These are phyloP conservation scores for Pandion haliaetus DNA, from an alignment of 2,113 vertebrate species.

Conservation along the genomic window DNA sequence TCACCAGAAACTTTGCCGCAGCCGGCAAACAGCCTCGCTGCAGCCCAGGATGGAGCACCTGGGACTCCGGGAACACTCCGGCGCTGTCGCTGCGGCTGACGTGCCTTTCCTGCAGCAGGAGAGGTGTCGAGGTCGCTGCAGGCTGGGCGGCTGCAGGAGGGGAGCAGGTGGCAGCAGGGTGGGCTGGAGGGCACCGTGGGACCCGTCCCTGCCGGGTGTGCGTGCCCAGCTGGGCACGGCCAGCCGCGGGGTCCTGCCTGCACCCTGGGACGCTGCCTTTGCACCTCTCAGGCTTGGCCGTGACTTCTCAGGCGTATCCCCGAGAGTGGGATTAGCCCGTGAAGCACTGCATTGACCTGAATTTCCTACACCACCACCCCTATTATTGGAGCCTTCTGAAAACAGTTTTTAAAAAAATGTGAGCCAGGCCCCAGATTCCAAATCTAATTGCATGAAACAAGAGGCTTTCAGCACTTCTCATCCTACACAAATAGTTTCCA, in stretches of 20 bases:
- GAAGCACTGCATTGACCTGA: neutral
- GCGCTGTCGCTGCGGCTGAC: accelerated
- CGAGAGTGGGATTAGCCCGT: neutral
- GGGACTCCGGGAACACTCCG: neutral
- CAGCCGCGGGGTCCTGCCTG: neutral
- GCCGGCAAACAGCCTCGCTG: neutral
- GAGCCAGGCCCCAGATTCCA: neutral
- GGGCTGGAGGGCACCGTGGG: neutral
- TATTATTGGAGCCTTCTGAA: neutral
- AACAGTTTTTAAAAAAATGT: neutral
- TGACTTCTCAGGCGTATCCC: neutral
- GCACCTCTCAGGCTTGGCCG: neutral
- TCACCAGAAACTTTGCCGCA: neutral
- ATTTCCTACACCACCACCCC: neutral
- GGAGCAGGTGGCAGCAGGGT: neutral
- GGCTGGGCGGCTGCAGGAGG: neutral
- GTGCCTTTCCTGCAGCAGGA: neutral
- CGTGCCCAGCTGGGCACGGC: neutral
- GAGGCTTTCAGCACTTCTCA: constrained; percentile 24
- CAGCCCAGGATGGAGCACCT: neutral
- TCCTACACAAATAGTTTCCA: constrained; percentile 45
- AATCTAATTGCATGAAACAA: neutral
- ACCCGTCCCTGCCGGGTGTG: accelerated
- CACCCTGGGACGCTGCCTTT: accelerated
- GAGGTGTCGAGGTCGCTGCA: neutral